A percentile compares a stretch with the other conserved stretches of the same genome.
Conservation (phyloP, 2,797 vertebrate genomes). For the Cossypha caffra region DNA sequence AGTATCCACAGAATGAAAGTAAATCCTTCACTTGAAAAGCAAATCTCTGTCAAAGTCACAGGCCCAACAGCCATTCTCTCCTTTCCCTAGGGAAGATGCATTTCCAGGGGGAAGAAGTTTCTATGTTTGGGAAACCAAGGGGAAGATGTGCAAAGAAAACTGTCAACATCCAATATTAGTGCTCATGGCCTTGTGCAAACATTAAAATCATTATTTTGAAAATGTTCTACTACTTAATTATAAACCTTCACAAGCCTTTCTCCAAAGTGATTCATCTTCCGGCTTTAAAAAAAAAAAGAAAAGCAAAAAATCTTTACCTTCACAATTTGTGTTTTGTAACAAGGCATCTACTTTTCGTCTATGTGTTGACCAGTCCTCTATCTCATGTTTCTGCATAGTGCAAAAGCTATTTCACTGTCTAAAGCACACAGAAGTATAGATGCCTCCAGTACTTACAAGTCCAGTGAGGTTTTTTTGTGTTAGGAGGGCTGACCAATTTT, state of each 20-base stretch:
- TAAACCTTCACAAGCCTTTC: neutral
- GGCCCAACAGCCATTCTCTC: neutral
- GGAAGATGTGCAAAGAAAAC: neutral
- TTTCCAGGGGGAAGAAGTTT: neutral
- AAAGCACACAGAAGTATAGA: neutral
- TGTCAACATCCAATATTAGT: fast-evolving
- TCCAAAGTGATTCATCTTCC: neutral
- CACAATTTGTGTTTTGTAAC: neutral
- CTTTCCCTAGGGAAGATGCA: neutral
- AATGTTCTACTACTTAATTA: neutral
- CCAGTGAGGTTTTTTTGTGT: neutral
- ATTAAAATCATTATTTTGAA: neutral
- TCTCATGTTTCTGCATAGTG: neutral
- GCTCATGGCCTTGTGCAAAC: neutral
- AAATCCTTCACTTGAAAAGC: neutral
- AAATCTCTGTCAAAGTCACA: neutral
- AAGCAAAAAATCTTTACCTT: neutral
- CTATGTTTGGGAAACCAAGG: neutral
- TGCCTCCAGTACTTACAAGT: neutral
- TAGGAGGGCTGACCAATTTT: neutral
- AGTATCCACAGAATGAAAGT: neutral
- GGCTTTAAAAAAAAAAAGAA: too few relatives aligned
- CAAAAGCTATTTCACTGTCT: neutral
- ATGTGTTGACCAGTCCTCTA: neutral
- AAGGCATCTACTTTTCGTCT: neutral